Evolutionary conservation across 1,140 invertebrate genomes (phyloP), one percentile per base, ranked within the genome.

Genomic region (Nomia melanderi): DNA sequence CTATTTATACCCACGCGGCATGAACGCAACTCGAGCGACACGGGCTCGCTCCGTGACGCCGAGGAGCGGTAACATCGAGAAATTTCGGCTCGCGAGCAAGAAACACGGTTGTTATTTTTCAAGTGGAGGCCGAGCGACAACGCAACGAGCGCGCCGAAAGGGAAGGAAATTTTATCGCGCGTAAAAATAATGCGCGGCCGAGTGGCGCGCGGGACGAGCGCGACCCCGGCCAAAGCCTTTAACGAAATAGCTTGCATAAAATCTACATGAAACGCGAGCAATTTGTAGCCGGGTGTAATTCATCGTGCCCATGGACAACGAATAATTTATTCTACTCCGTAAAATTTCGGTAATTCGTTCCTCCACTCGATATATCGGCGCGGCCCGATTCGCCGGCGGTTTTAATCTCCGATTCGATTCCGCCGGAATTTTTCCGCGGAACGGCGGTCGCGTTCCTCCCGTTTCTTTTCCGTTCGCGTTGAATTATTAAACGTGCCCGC

Each of bases 241-340:
- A 82, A 79, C 78, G 79, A 82, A 82, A 82, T 60, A 33, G 36
- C 39, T 20, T 12, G 64, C 71, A 39, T 59, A 70, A 79, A 80
- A 76, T 80, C 57, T 81, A 33, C 65, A 66, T 76, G 29, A 71
- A 76, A 12, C 47, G 33, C 59, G 44, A 50, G 17, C 7, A 44
- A 29, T 63, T 79, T 66, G 53, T 53, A 62, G 54, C 70, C 70
- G 50, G 29, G 33, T 65, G 39, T 69, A 80, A 80, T 76, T 80
- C 69, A 60, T 25, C 27, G 50, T 39, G 50, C 36, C 14, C 59
- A 63, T 36, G 29, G 41, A 64, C 31, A 23, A 54, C 69, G 70
- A 64, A 39, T 73, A 73, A 73, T 73, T 73, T 23, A 62, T 73
- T 54, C 47, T 64, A 53, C 66, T 66, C 25, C 20, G 33, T 53